These are phyloP conservation scores for Microchirus variegatus DNA, from an alignment of 2,797 vertebrate species.

Conservation along the genomic window DNA sequence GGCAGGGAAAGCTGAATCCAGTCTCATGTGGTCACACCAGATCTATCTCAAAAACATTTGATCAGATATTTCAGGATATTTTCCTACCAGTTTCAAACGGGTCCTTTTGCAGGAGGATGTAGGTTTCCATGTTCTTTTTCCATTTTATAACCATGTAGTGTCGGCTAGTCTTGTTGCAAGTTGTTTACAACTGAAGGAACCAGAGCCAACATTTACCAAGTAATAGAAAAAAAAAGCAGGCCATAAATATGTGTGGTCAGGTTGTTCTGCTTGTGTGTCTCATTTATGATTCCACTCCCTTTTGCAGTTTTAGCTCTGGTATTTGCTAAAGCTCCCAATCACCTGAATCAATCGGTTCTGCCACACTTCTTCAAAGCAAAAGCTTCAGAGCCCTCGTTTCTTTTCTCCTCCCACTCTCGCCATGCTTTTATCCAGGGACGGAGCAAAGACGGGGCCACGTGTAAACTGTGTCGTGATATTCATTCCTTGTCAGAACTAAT, in stretches of 20 bases:
- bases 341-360: conserved; percentile 64
- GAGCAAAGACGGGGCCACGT: conserved; percentile 13
- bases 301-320: conserved; percentile 37
- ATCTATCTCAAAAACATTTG: too few relatives aligned
- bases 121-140: too few relatives aligned
- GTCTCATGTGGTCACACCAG: too few relatives aligned
- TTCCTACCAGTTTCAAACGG: too few relatives aligned
- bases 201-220: conserved; percentile 17
- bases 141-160: background rate
- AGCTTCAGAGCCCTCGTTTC: conserved; percentile 51
- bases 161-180: background rate
- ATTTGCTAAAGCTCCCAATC: conserved; percentile 53
- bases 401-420: conserved; percentile 30
- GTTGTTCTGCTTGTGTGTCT: conserved; percentile 22
- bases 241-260: conserved; percentile 35
- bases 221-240: conserved; percentile 35
- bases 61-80: too few relatives aligned
- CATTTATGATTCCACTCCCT: conserved; percentile 45
- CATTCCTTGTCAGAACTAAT: background rate
- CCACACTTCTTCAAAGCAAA: conserved; percentile 50
- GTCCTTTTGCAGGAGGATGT: too few relatives aligned
- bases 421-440: conserved; percentile 30
- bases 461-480: conserved; percentile 24
- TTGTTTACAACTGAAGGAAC: conserved; percentile 2
- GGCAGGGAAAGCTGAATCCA: too few relatives aligned